These are phyloP conservation scores for Mola mola DNA, from an alignment of 2,113 vertebrate genomes.

Conservation along the genomic window DNA sequence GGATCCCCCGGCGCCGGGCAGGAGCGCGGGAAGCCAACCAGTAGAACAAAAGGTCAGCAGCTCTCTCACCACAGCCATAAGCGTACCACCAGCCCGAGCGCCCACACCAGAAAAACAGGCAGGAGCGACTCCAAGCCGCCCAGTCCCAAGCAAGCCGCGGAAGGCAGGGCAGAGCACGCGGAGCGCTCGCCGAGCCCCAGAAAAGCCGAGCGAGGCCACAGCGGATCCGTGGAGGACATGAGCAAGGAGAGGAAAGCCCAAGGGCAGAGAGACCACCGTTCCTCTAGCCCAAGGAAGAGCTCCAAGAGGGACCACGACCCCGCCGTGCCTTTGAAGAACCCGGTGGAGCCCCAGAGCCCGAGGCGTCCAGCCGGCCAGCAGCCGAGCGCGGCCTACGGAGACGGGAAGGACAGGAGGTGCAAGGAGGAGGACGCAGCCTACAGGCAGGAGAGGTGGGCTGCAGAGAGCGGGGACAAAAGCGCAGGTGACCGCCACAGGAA, in stretches of 20 bases:
- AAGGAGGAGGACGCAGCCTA: conserved; percentile 68
- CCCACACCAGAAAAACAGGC: conserved; percentile 56
- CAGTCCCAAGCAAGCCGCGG: conserved; percentile 76
- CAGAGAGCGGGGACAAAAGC: conserved; percentile 47
- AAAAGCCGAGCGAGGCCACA: conserved; percentile 66
- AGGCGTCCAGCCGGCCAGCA: conserved; percentile 73
- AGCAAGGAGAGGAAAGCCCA: conserved; percentile 54
- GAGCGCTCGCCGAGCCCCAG: conserved; percentile 70
- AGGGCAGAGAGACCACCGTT: conserved; percentile 49
- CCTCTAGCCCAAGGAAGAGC: conserved; percentile 83
- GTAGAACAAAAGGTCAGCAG: conserved; percentile 61
- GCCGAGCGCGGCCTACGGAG: conserved; percentile 45
- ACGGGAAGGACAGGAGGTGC: conserved; percentile 67
- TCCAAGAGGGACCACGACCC: conserved; percentile 70
- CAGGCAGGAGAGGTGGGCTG: conserved; percentile 60
- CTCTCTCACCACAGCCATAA: conserved; percentile 39
- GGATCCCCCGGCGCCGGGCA: conserved; percentile 43
- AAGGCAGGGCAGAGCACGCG: conserved; percentile 34
- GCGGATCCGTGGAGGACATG: conserved; percentile 52
- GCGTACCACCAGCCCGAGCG: conserved; percentile 69
- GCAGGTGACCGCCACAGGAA: conserved; percentile 64
- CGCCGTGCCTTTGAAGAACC: conserved; percentile 26
- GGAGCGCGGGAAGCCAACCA: conserved; percentile 46
- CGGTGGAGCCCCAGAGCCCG: conserved; percentile 67
- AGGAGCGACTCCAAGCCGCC: conserved; percentile 65